These are phyloP conservation scores for Drosophila lacteicornis DNA, from an alignment of 1,140 invertebrate species.

Conservation along the genomic window DNA sequence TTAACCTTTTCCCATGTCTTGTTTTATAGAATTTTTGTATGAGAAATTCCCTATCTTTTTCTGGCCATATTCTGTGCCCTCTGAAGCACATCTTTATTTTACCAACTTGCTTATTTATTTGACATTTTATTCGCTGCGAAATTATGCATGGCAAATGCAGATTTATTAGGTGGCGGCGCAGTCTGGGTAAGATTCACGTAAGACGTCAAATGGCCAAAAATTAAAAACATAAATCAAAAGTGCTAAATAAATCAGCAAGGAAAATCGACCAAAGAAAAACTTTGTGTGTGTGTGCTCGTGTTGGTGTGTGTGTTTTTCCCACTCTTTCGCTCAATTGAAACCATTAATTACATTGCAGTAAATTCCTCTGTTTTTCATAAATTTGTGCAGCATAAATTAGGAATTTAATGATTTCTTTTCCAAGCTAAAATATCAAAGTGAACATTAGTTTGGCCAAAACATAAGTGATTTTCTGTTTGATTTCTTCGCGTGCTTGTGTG, in stretches of 20 bases:
- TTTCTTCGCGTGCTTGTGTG: slow-evolving; percentile 28
- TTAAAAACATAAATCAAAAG: slow-evolving; percentile 77
- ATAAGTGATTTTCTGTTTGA: slow-evolving; percentile 35
- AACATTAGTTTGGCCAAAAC: slow-evolving; percentile 20
- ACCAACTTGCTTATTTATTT: slow-evolving; percentile 60
- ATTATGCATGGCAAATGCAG: slow-evolving; percentile 74
- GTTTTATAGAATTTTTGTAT: background rate
- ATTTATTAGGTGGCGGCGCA: slow-evolving; percentile 73
- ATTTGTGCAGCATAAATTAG: slow-evolving; percentile 17
- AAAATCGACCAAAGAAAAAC: slow-evolving; percentile 49
- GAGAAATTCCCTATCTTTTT: slow-evolving; percentile 1
- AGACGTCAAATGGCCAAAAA: slow-evolving; percentile 46
- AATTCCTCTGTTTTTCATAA: slow-evolving; percentile 26
- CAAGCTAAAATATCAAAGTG: slow-evolving; percentile 35
- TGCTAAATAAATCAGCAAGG: slow-evolving; percentile 66
- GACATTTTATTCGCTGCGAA: slow-evolving; percentile 61
- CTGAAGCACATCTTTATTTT: slow-evolving; percentile 8
- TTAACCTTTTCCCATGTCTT: background rate
- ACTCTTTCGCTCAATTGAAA: slow-evolving; percentile 16
- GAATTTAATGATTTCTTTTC: slow-evolving; percentile 17
- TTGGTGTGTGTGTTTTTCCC: slow-evolving; percentile 12
- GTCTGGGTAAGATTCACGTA: slow-evolving; percentile 37
- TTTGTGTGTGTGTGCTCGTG: slow-evolving; percentile 8
- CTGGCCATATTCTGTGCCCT: background rate
- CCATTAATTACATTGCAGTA: slow-evolving; percentile 41